Percentiles rank a stretch among this genome's conserved stretches.
Conservation (phyloP, 2,797 vertebrate genomes). For the Characodon lateralis region DNA sequence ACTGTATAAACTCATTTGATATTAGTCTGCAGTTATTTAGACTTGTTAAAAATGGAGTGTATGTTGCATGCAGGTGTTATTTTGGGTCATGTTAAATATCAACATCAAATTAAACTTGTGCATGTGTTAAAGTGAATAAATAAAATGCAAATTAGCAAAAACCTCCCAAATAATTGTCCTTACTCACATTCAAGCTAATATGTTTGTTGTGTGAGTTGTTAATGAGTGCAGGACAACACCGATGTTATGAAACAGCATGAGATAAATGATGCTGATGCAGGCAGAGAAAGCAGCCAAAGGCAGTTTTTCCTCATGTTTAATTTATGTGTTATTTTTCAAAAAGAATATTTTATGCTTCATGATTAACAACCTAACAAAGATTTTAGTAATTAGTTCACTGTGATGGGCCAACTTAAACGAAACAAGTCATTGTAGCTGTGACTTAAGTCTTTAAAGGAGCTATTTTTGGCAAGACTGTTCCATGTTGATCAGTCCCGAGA, state of each 20-base stretch:
- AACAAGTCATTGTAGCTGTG: conserved; percentile 25
- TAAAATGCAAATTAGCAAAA: background rate
- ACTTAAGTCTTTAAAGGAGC: conserved; percentile 50
- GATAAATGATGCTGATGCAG: conserved; percentile 25
- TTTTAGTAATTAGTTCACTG: background rate
- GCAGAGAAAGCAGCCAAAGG: conserved; percentile 35
- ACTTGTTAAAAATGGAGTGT: background rate
- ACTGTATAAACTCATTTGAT: background rate
- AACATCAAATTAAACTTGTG: background rate
- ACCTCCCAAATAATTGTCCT: conserved; percentile 1
- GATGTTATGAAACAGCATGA: conserved; percentile 24
- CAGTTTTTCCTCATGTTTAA: conserved; percentile 40
- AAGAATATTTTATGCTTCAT: conserved; percentile 2
- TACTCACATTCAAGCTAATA: conserved; percentile 16
- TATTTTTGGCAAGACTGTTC: conserved; percentile 34
- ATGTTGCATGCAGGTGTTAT: background rate
- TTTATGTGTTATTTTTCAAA: conserved; percentile 19
- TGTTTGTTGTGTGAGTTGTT: conserved; percentile 20
- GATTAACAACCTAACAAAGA: conserved; percentile 6
- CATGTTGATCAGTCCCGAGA: conserved; percentile 26
- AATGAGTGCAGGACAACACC: conserved; percentile 26
- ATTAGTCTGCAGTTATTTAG: background rate
- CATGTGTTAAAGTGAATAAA: background rate
- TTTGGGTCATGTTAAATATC: background rate
- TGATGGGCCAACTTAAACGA: conserved; percentile 28